Evolutionary conservation across 1,140 invertebrate genomes (phyloP).

Genomic region (Hycleus cichorii): DNA sequence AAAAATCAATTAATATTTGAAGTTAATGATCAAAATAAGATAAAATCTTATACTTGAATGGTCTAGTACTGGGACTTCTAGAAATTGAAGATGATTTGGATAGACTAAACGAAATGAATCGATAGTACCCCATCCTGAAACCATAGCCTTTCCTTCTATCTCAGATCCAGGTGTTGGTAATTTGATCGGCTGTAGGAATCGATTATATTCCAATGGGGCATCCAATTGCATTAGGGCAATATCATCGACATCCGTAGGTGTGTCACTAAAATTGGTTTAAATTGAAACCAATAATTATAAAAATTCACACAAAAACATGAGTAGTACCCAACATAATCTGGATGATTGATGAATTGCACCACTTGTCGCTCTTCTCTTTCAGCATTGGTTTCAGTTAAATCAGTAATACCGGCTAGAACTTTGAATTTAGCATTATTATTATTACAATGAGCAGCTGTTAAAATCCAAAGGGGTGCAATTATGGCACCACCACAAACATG

Average conservation of each 20-base stretch:
- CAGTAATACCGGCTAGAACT: slow-evolving; percentile 40
- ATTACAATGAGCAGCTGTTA: too few species aligned
- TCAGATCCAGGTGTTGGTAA: slow-evolving; percentile 36
- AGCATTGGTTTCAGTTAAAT: slow-evolving; percentile 21
- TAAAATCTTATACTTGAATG: too few species aligned
- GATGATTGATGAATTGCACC: slow-evolving; percentile 41
- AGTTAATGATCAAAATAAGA: too few species aligned
- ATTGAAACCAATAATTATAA: too few species aligned
- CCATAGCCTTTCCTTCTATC: slow-evolving; percentile 21
- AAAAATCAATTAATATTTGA: too few species aligned
- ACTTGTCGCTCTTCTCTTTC: slow-evolving; percentile 44
- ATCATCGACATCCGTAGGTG: slow-evolving; percentile 46
- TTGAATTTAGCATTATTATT: not conserved
- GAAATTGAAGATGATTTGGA: slow-evolving; percentile 37
- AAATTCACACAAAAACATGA: too few species aligned
- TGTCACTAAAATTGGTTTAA: too few species aligned
- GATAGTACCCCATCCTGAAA: slow-evolving; percentile 43
- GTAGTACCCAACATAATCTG: slow-evolving; percentile 34
- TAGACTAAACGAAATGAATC: slow-evolving; percentile 27
- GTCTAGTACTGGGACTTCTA: not conserved
- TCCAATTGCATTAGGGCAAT: slow-evolving; percentile 54
- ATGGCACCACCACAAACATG: too few species aligned
- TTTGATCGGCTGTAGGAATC: slow-evolving; percentile 44
- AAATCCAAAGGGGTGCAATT: too few species aligned
- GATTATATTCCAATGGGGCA: slow-evolving; percentile 46